A percentile compares a stretch with the other conserved stretches of the same genome.
Conservation (phyloP, 2,797 vertebrate species). For the Heteromormyrus szaboi region DNA sequence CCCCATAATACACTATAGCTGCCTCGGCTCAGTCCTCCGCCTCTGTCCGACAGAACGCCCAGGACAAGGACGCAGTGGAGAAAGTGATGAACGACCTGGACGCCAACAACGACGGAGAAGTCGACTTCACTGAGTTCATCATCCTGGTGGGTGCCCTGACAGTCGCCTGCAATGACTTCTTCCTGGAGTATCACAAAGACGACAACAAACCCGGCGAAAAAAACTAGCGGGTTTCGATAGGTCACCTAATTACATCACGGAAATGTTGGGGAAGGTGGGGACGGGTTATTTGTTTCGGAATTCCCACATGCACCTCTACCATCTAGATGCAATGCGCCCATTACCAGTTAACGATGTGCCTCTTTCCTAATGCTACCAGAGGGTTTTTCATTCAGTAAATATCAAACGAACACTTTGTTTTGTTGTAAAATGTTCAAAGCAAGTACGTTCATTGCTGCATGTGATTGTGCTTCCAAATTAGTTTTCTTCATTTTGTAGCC, state of each 20-base stretch:
- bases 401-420: neutral
- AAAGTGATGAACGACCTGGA: constrained; percentile 72
- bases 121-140: constrained; percentile 73
- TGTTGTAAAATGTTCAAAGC: constrained; percentile 5
- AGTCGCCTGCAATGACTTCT: constrained; percentile 73
- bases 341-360: neutral
- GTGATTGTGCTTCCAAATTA: constrained; percentile 41
- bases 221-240: neutral
- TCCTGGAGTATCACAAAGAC: constrained; percentile 63
- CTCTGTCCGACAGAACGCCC: constrained; percentile 53
- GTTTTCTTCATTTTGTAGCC: constrained; percentile 50
- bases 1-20: neutral
- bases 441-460: constrained; percentile 36
- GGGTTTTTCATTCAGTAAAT: neutral
- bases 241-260: constrained; percentile 17
- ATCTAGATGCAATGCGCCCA: neutral
- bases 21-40: neutral
- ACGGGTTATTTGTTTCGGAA: neutral
- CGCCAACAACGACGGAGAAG: constrained; percentile 68
- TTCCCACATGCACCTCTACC: neutral
- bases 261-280: neutral
- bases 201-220: constrained; percentile 48
- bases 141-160: constrained; percentile 70
- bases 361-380: neutral
- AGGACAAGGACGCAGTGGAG: constrained; percentile 70